phyloP scores from a whole-genome alignment of 2,113 vertebrate species.

The Dasyurus viverrinus region DNA sequence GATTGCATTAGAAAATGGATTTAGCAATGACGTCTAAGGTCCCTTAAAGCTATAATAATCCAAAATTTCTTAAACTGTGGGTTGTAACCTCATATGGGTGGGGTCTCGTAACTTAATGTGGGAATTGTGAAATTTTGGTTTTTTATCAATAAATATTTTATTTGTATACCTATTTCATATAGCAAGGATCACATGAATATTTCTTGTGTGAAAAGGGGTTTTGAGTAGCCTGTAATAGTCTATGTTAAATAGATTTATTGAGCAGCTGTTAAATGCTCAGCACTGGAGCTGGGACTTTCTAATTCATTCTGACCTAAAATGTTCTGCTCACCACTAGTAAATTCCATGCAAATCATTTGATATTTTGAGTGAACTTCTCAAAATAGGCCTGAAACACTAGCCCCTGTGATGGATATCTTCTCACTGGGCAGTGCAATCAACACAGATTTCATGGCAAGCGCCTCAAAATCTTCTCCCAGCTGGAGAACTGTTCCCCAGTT shows the following conservation, averaged over 20 bases:
- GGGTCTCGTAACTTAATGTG: too few relatives aligned
- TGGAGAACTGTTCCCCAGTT: background rate
- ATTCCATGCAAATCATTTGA: background rate
- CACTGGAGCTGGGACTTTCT: background rate
- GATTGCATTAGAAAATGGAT: background rate
- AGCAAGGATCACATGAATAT: too few relatives aligned
- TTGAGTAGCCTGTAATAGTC: background rate
- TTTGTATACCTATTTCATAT: too few relatives aligned
- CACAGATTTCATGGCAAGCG: background rate
- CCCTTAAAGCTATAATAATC: background rate
- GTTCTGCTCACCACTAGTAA: background rate
- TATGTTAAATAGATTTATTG: background rate
- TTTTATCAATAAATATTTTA: too few relatives aligned
- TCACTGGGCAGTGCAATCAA: background rate
- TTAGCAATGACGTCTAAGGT: background rate
- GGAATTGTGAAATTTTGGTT: too few relatives aligned
- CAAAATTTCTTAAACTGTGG: too few relatives aligned
- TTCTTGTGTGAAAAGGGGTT: too few relatives aligned
- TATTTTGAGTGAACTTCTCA: background rate
- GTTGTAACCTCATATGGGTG: too few relatives aligned
- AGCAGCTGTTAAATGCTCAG: background rate
- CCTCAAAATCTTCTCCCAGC: background rate
- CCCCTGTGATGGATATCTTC: background rate
- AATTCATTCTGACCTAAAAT: background rate
- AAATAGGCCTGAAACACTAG: background rate